phyloP scores from a whole-genome alignment of 2,113 vertebrate species.

The Sclerurus mexicanus region DNA sequence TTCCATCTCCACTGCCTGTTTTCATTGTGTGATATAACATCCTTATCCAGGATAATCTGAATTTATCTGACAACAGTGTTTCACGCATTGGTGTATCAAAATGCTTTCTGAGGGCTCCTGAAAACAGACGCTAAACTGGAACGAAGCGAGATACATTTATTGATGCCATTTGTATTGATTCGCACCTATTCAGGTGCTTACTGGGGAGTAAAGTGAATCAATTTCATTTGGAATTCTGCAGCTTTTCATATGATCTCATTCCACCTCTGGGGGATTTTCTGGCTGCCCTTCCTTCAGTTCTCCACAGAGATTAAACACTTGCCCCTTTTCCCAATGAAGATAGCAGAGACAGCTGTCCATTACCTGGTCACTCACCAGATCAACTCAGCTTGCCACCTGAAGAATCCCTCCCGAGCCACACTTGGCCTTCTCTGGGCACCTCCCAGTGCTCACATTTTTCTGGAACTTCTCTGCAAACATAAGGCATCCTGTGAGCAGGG shows the following conservation, averaged over 20 bases:
- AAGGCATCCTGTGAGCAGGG: not conserved
- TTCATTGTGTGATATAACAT: not conserved
- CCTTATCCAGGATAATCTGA: not conserved
- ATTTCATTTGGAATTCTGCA: not conserved
- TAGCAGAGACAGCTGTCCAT: not conserved
- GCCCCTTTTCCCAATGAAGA: not conserved
- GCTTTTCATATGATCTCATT: not conserved
- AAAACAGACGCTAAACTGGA: not conserved
- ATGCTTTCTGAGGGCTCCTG: not conserved
- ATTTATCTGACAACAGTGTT: not conserved
- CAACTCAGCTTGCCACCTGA: not conserved
- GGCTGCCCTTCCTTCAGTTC: not conserved
- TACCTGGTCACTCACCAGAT: not conserved
- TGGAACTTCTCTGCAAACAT: not conserved
- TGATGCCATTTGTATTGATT: constrained; percentile 15
- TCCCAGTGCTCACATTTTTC: fast-evolving
- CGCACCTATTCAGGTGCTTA: not conserved
- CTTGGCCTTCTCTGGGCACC: not conserved
- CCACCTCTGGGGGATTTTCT: not conserved
- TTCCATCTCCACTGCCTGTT: not conserved
- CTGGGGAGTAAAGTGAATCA: not conserved
- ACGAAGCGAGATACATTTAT: not conserved
- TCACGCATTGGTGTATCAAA: not conserved
- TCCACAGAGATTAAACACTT: not conserved
- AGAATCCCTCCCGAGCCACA: not conserved